Base-by-base conservation (phyloP, 1,140 invertebrate genomes). In the Leptestheria dahalacensis region DNA sequence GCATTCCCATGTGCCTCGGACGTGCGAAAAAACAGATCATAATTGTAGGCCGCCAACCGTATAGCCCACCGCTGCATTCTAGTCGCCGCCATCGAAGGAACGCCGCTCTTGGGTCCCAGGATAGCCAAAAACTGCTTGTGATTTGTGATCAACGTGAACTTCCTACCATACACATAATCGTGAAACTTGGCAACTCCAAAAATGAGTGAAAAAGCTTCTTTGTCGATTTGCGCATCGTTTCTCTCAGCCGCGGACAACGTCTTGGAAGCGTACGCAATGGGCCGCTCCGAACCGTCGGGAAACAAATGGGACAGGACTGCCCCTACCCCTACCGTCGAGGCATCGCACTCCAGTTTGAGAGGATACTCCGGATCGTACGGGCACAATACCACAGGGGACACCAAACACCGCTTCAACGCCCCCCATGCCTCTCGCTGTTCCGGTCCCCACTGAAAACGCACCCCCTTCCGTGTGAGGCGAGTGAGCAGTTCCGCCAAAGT, bases 271-370 rank as follows among this genome's bases (percentile, higher is more conserved):
- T 64, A 74, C 2, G 65, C 66, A 47, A 74, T 68, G 9, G 69
- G 70, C 46, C 63, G 65, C 62, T 67, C 63, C n/a, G 33, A 55
- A 18, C 61, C 63, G 52, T 68, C 67, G 21, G 64, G 48, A 49
- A 66, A 61, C n/a, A 60, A 55, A 41, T 73, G 69, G 9, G 66
- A 64, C 4, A 72, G 52, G 18, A 73, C 70, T 23, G 65, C 66
- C 23, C 72, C 70, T 3, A 70, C 48, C 46, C 68, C 72, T 48
- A 65, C 65, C 2, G 67, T 64, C 25, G 64, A 69, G 20, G 70
- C 72, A 64, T 77, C 75, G 10, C 65, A 69, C 4, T 70, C 65
- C 6, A 79, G 66, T 66, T 75, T 68, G 67, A 78, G 67, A 68
- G 75, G 73, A 67, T 71, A 69, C 66, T 70, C 62, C 18, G 69